Evolutionary conservation across 2,888 invertebrate species (phyloP), one percentile per base, ranked within the genome.

Genomic region (Helleia helle): DNA sequence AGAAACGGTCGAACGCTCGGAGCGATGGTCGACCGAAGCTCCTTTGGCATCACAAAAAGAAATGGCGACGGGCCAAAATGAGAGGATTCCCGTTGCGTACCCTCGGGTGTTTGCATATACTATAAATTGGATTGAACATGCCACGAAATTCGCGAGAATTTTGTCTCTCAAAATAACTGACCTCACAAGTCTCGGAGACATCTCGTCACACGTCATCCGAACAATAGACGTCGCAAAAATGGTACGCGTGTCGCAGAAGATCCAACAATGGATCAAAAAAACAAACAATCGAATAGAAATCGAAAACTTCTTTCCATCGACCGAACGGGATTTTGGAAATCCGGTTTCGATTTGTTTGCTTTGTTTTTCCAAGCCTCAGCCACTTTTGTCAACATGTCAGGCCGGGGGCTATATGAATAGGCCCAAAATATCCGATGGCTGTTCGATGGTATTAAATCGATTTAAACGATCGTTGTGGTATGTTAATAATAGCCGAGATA

Each of bases 211-310:
- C 73, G 83, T 80, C 83, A 81, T 69, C 73, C 61, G 58, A 70
- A 75, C 69, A 63, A 71, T 75, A 77, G 79, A 74, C 67, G 74
- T 66, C 62, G 83, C 81, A 72, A 79, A 81, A 80, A 80, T 79
- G 75, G 73, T 69, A 67, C 80, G 79, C 77, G 75, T 76, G 77
- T 77, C 76, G 64, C 64, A 61, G 65, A 62, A 69, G 60, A 58
- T 58, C 58, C 68, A 70, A 81, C 81, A 83, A 81, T 80, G 75
- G 71, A 55, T 51, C 55, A 60, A 79, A 80, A 75, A 81, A 81
- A 80, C 76, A 79, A 84, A 81, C 81, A 80, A 73, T 77, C 70
- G 64, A 74, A 80, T 80, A 80, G 80, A 83, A 83, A 83, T 77
- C 77, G 80, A 84, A 81, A 83, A 83, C 79, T 72, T 22, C 5